phyloP scores from a whole-genome alignment of 2,797 vertebrate species.

The Pteronotus mesoamericanus region DNA sequence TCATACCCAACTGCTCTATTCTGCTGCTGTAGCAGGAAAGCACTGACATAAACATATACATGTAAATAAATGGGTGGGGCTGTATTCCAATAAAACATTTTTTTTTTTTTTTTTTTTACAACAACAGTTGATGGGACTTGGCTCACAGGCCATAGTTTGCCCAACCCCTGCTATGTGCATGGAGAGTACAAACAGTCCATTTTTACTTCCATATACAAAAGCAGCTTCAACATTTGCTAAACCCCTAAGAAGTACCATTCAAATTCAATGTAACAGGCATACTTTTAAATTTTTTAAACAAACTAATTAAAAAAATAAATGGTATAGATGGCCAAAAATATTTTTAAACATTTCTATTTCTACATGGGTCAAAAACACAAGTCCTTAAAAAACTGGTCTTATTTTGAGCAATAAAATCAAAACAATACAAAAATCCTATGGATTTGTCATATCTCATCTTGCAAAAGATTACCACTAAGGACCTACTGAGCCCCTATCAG shows the following conservation, averaged over 20 bases:
- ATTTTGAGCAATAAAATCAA: neutral
- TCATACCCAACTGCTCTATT: neutral
- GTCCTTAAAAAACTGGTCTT: slow-evolving; percentile 32
- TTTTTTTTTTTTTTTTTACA: neutral
- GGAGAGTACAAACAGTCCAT: neutral
- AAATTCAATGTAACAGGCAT: slow-evolving; percentile 24
- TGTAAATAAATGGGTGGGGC: neutral
- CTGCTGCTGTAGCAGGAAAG: neutral
- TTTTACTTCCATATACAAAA: neutral
- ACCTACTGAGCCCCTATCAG: neutral
- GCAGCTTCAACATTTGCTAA: neutral
- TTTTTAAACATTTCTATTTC: slow-evolving; percentile 28
- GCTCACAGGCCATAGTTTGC: neutral
- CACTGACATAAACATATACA: neutral
- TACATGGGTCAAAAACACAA: neutral
- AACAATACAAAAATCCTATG: neutral
- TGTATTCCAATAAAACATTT: neutral
- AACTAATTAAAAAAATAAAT: neutral
- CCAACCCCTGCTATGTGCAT: neutral
- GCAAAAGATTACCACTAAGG: neutral
- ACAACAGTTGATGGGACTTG: neutral
- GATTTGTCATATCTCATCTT: neutral
- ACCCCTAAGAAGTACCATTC: neutral
- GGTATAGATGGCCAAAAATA: neutral
- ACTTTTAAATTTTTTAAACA: slow-evolving; percentile 23